These are phyloP conservation scores for Dryomyza anilis DNA, from an alignment of 2,888 invertebrate species.

Conservation along the genomic window DNA sequence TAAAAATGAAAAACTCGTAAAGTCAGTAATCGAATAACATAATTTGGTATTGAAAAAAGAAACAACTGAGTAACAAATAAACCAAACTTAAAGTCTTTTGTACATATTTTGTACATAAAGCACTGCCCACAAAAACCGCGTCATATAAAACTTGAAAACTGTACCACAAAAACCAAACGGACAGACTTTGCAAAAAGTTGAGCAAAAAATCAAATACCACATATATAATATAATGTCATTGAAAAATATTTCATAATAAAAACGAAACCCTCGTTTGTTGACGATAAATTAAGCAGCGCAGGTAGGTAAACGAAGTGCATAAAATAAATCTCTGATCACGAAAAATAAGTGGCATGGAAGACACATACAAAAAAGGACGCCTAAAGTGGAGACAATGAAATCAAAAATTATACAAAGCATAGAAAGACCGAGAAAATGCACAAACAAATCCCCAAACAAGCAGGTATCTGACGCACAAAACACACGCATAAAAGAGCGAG, in stretches of 20 bases:
- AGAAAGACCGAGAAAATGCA: neutral
- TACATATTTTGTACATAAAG: no score
- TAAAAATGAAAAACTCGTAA: no score
- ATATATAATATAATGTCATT: conserved; percentile 34
- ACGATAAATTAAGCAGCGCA: conserved; percentile 21
- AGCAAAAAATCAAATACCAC: conserved; percentile 9
- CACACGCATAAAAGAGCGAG: neutral
- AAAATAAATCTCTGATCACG: no score
- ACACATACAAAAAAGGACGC: conserved; percentile 14
- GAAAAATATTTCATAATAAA: conserved; percentile 33
- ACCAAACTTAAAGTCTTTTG: no score
- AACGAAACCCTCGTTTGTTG: conserved; percentile 6
- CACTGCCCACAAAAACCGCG: no score
- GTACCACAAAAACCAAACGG: conserved; percentile 24
- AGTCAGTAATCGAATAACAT: no score
- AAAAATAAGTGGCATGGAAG: no score
- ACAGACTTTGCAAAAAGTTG: conserved; percentile 22
- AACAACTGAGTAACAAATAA: no score
- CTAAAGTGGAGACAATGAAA: neutral
- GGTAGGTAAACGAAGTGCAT: conserved; percentile 17
- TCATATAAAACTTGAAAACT: conserved; percentile 11
- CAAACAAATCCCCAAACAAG: neutral
- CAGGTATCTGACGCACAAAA: neutral
- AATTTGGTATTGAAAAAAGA: no score
- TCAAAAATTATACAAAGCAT: neutral